Conservation (phyloP, 1,140 invertebrate species). For the Drosophila biarmipes region DNA sequence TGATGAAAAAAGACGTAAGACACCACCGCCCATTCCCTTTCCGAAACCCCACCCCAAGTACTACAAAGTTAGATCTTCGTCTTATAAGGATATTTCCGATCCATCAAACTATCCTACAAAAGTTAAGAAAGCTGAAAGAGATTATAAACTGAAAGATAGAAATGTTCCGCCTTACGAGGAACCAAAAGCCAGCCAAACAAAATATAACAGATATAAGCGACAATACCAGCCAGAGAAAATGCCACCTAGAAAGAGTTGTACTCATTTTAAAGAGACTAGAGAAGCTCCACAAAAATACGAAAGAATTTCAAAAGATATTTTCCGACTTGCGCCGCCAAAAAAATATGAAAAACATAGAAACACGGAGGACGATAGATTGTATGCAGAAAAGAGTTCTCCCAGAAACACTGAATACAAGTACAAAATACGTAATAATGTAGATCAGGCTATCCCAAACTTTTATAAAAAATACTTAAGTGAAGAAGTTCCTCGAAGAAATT, state of each 20-base stretch:
- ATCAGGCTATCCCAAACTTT: not conserved
- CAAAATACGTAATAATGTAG: too few species aligned
- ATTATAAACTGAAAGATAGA: not conserved
- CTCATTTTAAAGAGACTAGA: not conserved
- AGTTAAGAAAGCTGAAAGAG: not conserved
- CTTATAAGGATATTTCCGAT: not conserved
- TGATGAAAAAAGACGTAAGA: not conserved
- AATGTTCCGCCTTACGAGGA: not conserved
- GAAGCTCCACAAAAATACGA: not conserved
- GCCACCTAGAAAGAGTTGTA: not conserved
- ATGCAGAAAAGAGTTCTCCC: too few species aligned
- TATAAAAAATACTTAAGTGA: not conserved
- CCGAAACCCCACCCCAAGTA: not conserved
- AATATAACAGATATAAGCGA: not conserved
- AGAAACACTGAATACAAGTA: not conserved
- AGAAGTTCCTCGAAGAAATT: constrained; percentile 1
- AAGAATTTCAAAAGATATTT: not conserved
- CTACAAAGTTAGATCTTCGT: rapidly evolving
- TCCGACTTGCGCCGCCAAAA: too few species aligned
- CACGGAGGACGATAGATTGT: not conserved
- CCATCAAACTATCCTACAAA: not conserved
- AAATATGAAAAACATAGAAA: not conserved
- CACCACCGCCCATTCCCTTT: too few species aligned
- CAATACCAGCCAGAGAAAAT: not conserved
- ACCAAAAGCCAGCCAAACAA: not conserved